Percentiles rank a stretch among this genome's conserved stretches.
Conservation (phyloP, 2,888 invertebrate genomes). For the Cheilosia impressa region DNA sequence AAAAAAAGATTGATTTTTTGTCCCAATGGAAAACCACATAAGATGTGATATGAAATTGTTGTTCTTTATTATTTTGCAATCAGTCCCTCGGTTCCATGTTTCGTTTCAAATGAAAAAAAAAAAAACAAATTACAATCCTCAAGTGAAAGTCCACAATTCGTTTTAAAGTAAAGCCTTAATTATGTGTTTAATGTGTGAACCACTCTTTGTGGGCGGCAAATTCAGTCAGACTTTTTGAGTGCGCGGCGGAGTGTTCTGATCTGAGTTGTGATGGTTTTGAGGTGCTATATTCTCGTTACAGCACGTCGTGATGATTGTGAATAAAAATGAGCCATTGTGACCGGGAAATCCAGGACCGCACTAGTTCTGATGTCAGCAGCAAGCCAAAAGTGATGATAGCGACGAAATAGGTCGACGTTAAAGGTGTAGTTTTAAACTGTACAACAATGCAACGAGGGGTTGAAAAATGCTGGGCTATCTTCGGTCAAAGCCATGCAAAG, state of each 20-base stretch:
- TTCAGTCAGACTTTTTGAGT: not conserved
- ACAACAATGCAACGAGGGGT: too few relatives aligned
- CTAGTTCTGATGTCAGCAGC: too few relatives aligned
- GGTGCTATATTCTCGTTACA: not conserved
- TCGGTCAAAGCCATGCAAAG: too few relatives aligned
- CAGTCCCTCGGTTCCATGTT: constrained; percentile 61
- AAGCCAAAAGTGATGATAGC: too few relatives aligned
- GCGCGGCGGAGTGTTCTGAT: not conserved
- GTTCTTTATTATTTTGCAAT: constrained; percentile 39
- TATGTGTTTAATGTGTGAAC: not conserved
- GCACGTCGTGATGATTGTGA: not conserved
- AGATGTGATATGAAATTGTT: constrained; percentile 66
- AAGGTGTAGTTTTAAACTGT: too few relatives aligned
- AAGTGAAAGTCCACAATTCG: not conserved
- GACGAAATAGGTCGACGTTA: too few relatives aligned
- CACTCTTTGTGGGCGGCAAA: not conserved
- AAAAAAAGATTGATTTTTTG: too few relatives aligned
- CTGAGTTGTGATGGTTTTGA: not conserved
- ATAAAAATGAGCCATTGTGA: not conserved
- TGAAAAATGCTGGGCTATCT: too few relatives aligned
- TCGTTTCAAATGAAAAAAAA: not conserved
- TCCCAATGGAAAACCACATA: too few relatives aligned
- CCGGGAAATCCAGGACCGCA: too few relatives aligned
- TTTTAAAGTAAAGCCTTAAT: not conserved
- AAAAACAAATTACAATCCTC: not conserved